These are phyloP conservation scores for Pyrgilauda ruficollis DNA, from an alignment of 2,113 vertebrate genomes.

Conservation along the genomic window DNA sequence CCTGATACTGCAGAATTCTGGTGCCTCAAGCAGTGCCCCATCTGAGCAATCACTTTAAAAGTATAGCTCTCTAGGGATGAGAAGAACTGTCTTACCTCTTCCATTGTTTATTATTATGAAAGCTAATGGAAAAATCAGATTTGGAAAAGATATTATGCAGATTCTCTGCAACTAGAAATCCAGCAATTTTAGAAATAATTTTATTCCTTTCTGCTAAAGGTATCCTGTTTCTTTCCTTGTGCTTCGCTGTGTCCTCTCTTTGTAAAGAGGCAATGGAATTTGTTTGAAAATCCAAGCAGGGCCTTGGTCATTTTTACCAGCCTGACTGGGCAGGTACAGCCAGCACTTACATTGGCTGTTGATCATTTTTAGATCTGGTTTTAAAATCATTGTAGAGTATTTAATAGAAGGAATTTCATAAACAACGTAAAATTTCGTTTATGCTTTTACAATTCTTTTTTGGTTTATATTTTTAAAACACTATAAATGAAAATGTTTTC, in stretches of 20 bases:
- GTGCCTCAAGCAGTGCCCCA: not conserved
- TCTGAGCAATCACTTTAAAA: slow-evolving; percentile 34
- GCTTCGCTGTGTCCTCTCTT: not conserved
- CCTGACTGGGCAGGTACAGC: not conserved
- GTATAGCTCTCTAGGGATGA: not conserved
- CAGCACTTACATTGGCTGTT: not conserved
- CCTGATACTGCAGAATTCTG: not conserved
- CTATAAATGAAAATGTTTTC: not conserved
- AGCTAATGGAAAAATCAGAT: slow-evolving; percentile 35
- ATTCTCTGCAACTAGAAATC: not conserved
- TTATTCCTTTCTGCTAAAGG: not conserved
- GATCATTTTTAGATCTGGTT: not conserved
- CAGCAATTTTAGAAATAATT: not conserved
- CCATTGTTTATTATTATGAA: slow-evolving; percentile 2
- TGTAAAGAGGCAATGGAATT: not conserved
- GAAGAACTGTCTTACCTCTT: not conserved
- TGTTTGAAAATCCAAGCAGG: not conserved
- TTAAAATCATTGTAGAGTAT: not conserved
- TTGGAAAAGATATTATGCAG: not conserved
- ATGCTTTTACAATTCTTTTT: not conserved
- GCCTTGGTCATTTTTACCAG: not conserved
- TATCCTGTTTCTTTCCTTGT: not conserved
- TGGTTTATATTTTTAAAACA: not conserved
- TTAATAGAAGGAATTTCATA: not conserved
- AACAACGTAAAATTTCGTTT: not conserved